phyloP scores from a whole-genome alignment of 2,888 invertebrate species.

The Eupithecia tripunctaria region DNA sequence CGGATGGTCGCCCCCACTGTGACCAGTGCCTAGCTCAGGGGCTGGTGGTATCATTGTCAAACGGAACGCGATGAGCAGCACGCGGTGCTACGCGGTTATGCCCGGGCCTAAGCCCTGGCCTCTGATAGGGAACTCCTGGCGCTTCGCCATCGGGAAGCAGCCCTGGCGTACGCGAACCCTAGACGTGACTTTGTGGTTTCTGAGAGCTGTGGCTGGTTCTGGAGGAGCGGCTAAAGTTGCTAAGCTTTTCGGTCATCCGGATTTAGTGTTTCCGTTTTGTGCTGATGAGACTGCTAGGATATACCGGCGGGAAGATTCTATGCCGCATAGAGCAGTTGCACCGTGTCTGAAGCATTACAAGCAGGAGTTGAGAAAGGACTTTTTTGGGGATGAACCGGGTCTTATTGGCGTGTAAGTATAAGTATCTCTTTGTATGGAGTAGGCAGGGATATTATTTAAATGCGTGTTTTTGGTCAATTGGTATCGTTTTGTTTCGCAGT shows the following conservation, averaged over 20 bases:
- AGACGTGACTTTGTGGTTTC: constrained; percentile 78
- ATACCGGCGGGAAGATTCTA: constrained; percentile 87
- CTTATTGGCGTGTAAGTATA: constrained; percentile 89
- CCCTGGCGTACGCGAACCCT: constrained; percentile 83
- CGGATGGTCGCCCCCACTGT: constrained; percentile 69
- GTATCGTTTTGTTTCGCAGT: constrained; percentile 73
- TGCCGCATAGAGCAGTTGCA: constrained; percentile 90
- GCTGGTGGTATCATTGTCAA: constrained; percentile 67
- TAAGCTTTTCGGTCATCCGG: constrained; percentile 90
- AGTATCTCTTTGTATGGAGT: constrained; percentile 60
- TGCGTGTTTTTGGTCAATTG: constrained; percentile 12
- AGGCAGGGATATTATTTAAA: not conserved
- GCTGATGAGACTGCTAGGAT: constrained; percentile 89
- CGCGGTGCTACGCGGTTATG: constrained; percentile 86
- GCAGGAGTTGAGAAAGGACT: constrained; percentile 86
- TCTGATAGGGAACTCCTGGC: constrained; percentile 91
- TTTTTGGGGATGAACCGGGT: constrained; percentile 89
- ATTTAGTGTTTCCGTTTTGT: constrained; percentile 89
- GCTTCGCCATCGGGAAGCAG: constrained; percentile 86
- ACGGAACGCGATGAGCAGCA: constrained; percentile 70
- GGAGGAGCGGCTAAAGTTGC: constrained; percentile 86
- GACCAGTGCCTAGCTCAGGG: constrained; percentile 53
- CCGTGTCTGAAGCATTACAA: constrained; percentile 90
- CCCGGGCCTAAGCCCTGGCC: constrained; percentile 91
- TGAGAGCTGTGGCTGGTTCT: constrained; percentile 75